phyloP scores from a whole-genome alignment of 2,113 vertebrate genomes.

The Hipposideros armiger region DNA sequence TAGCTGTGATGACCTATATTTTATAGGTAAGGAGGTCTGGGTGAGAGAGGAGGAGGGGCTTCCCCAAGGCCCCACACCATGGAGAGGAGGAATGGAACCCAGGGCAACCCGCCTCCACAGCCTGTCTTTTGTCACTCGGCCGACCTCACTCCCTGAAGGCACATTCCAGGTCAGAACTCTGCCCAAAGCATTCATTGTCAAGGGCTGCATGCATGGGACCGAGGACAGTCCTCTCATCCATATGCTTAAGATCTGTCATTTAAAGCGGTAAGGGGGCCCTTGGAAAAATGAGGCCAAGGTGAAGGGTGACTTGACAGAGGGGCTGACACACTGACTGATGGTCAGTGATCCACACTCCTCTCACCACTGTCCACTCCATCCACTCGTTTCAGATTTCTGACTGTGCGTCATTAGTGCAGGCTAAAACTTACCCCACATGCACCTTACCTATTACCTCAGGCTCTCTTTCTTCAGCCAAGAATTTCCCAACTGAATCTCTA shows the following conservation, averaged over 20 bases:
- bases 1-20: background rate
- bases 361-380: background rate
- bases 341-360: background rate
- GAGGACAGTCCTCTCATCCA: background rate
- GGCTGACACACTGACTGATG: background rate
- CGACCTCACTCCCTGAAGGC: background rate
- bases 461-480: background rate
- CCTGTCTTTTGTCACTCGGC: background rate
- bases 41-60: background rate
- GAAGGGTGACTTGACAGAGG: background rate
- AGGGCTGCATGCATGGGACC: rapidly evolving
- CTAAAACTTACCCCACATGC: background rate
- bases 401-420: background rate
- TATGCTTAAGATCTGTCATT: background rate
- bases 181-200: background rate
- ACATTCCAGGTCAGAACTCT: background rate
- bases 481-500: background rate
- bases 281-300: background rate
- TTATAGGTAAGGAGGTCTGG: background rate
- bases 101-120: background rate
- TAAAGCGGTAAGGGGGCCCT: background rate
- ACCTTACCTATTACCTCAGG: background rate
- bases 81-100: background rate
- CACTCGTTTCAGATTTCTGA: background rate
- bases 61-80: background rate